A percentile compares a stretch with the other conserved stretches of the same genome.
Conservation (phyloP, 2,113 vertebrate species). For the Perccottus glenii region DNA sequence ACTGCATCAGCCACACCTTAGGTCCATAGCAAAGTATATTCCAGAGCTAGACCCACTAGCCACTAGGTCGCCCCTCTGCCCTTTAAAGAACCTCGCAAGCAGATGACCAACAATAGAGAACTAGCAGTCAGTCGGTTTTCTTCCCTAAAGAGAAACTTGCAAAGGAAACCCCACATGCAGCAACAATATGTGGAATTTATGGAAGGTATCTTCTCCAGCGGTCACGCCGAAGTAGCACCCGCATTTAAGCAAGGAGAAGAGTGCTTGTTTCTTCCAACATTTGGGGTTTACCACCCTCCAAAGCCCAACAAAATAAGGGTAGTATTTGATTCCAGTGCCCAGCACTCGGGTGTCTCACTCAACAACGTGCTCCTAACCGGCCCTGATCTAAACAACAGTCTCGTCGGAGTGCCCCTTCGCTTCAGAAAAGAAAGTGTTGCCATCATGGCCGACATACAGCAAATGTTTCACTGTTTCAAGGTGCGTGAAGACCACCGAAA, state of each 20-base stretch:
- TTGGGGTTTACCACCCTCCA: too few species aligned
- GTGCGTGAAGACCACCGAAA: too few species aligned
- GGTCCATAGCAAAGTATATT: conserved; percentile 3
- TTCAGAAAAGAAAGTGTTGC: too few species aligned
- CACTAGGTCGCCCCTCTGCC: too few species aligned
- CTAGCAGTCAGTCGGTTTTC: not conserved
- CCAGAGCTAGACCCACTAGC: conserved; percentile 10
- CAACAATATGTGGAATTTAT: not conserved
- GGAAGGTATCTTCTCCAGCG: not conserved
- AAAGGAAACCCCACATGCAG: not conserved
- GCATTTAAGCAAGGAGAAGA: not conserved
- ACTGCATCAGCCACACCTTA: conserved; percentile 21
- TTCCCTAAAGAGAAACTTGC: not conserved
- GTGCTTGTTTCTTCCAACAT: not conserved
- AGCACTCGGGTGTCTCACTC: too few species aligned
- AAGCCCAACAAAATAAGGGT: too few species aligned
- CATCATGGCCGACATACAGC: too few species aligned
- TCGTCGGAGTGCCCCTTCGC: too few species aligned
- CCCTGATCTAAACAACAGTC: too few species aligned
- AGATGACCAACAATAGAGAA: not conserved
- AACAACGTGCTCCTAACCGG: too few species aligned
- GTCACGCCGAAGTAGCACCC: not conserved
- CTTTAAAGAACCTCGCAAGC: not conserved
- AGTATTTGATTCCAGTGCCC: too few species aligned
- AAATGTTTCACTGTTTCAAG: too few species aligned